These are phyloP conservation scores for Pollicipes pollicipes DNA, from an alignment of 1,140 invertebrate genomes.

Conservation along the genomic window DNA sequence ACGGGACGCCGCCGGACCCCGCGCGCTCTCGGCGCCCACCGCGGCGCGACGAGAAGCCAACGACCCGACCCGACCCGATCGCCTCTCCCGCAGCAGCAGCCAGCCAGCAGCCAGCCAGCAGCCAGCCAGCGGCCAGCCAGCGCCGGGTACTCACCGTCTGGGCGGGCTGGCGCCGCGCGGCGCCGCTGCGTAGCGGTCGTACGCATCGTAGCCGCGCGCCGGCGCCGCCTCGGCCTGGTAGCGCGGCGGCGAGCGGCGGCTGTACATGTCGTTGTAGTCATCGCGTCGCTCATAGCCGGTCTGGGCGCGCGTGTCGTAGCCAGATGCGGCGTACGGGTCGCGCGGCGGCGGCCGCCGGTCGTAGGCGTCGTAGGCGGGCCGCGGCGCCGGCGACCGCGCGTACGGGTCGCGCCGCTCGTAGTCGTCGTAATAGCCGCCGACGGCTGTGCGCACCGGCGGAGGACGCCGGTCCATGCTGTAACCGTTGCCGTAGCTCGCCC, in stretches of 20 bases:
- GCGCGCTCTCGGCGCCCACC: no score
- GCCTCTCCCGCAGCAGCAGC: no score
- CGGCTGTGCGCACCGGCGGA: conserved; percentile 5
- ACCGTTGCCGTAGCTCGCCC: conserved; percentile 18
- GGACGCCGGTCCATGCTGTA: conserved; percentile 7
- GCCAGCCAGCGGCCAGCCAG: no score
- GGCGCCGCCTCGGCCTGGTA: conserved; percentile 3
- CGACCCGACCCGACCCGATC: not conserved
- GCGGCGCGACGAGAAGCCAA: no score
- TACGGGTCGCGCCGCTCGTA: conserved; percentile 10
- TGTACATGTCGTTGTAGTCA: conserved; percentile 8
- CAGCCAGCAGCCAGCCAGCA: no score
- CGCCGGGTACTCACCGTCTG: not conserved
- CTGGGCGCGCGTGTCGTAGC: conserved; percentile 4
- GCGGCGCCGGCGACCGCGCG: conserved; percentile 7
- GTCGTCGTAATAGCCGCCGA: conserved; percentile 11
- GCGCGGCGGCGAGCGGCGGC: conserved; percentile 3
- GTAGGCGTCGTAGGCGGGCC: conserved; percentile 10
- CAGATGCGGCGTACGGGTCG: conserved; percentile 5
- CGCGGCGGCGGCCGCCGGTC: conserved; percentile 8
- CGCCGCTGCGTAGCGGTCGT: conserved; percentile 1
- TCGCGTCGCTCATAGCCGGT: conserved; percentile 9
- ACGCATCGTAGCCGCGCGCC: not conserved
- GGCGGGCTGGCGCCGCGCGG: not conserved
- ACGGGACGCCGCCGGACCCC: no score